A percentile compares a stretch with the other conserved stretches of the same genome.
Evolutionary conservation across 1,140 invertebrate genomes (phyloP).

Genomic region (Brachionus rubens): DNA sequence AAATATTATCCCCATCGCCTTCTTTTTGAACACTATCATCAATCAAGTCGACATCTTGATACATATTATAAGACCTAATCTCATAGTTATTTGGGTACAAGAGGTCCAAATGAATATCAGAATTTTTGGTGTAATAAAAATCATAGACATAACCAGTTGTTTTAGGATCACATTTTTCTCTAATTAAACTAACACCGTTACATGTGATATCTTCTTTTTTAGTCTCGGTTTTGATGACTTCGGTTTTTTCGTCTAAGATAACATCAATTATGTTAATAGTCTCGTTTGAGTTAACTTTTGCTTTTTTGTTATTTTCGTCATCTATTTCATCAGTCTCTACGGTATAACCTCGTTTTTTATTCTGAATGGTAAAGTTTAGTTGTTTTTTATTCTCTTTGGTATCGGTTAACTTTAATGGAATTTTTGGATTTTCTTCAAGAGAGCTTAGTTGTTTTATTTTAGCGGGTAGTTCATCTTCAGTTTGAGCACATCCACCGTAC

Average conservation of each 20-base stretch:
- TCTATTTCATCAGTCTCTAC: background rate
- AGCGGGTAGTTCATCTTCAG: constrained; percentile 6
- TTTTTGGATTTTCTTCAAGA: background rate
- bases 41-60: constrained; percentile 21
- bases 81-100: constrained; percentile 37
- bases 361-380: background rate
- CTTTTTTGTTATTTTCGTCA: background rate
- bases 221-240: background rate
- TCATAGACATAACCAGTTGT: constrained; percentile 22
- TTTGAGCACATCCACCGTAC: constrained; percentile 13
- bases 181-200: constrained; percentile 24
- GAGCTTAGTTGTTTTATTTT: constrained; percentile 22
- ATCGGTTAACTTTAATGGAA: background rate
- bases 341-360: background rate
- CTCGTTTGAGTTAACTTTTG: background rate
- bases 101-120: constrained; percentile 22
- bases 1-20: background rate
- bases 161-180: constrained; percentile 19
- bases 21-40: constrained; percentile 23
- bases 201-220: background rate
- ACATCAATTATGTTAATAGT: constrained; percentile 30
- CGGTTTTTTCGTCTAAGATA: background rate
- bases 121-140: constrained; percentile 37
- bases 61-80: constrained; percentile 34
- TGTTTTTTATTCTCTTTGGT: background rate